These are phyloP conservation scores for Drosophila guanche DNA, from an alignment of 1,140 invertebrate genomes.

Conservation along the genomic window DNA sequence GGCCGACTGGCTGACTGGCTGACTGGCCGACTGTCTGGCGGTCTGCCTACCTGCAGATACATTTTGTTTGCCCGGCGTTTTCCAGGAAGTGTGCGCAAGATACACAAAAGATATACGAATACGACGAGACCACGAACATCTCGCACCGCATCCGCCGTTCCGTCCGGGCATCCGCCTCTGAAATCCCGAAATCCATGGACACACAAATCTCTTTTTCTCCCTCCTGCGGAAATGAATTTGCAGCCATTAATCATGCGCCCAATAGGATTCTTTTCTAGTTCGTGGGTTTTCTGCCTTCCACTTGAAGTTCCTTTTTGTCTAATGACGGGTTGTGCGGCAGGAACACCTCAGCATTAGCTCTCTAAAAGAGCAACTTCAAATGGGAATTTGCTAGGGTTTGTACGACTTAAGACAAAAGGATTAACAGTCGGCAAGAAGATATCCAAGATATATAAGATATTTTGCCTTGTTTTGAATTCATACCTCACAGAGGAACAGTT, in stretches of 20 bases:
- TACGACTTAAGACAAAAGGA: not conserved
- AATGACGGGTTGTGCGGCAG: slow-evolving; percentile 36
- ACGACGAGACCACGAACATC: slow-evolving; percentile 25
- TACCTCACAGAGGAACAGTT: no score
- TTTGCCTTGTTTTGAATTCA: no score
- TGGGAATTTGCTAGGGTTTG: not conserved
- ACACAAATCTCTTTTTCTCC: slow-evolving; percentile 13
- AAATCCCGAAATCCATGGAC: slow-evolving; percentile 26
- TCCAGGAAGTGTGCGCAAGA: slow-evolving; percentile 72
- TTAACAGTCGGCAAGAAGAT: not conserved
- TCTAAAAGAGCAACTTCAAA: slow-evolving; percentile 19
- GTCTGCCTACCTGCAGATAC: slow-evolving; percentile 61
- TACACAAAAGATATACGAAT: slow-evolving; percentile 57
- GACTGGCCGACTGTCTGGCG: slow-evolving; percentile 9
- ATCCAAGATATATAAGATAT: no score
- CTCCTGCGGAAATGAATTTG: slow-evolving; percentile 73
- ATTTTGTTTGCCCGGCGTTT: slow-evolving; percentile 64
- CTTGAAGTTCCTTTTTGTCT: slow-evolving; percentile 22
- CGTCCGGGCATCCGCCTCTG: slow-evolving; percentile 13
- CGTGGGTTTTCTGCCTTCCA: slow-evolving; percentile 19
- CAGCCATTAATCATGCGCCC: slow-evolving; percentile 75
- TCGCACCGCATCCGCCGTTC: slow-evolving; percentile 22
- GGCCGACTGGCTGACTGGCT: slow-evolving; percentile 6
- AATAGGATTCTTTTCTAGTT: slow-evolving; percentile 59
- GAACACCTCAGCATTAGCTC: slow-evolving; percentile 21